Base-by-base conservation (phyloP, 2,888 invertebrate genomes). In the Graphium colonna region DNA sequence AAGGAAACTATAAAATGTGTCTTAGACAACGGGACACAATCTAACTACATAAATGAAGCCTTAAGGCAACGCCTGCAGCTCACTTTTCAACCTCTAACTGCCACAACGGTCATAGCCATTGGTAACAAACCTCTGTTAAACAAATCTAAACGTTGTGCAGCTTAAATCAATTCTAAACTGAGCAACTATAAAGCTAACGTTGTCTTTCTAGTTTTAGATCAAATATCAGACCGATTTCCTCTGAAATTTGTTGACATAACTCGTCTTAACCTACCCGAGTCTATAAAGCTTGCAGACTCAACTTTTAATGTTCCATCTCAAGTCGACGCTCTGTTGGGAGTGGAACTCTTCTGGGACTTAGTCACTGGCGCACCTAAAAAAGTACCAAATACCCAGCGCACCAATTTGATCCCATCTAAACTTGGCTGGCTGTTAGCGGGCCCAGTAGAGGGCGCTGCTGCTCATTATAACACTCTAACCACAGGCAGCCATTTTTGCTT, bases 291-390 rank as follows among this genome's bases (percentile, higher is more conserved):
- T 26, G 64, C 62, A 1, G 62, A 64, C 21, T 61, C 58, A 40
- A 18, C 38, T 0, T 64, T 60, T 42, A 10, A 58, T 31, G 10
- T 39, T n/a, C 60, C 60, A 1, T 50, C 45, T 18, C 49, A 58
- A 1, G 49, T 62, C 17, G 59, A 64, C 8, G 31, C 61, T 7
- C 48, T 60, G 7, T 49, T 63, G 3, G 63, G 62, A 10, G 60
- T 60, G 1, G 62, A 64, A 40, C 33, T 53, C 3, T 55, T 55
- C 45, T 57, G 54, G 52, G 57, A 57, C 36, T 28, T 57, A n/a
- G 12, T 26, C 39, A 55, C 31, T 50, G 55, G 31, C 41, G 12
- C 8, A 52, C 50, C 3, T 18, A 55, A 28, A 52, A 50, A 17
- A 18, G 28, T 15, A n/a, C 15, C 7, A 10, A 33, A 5, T 9